Base-by-base conservation (phyloP, 2,888 invertebrate genomes). In the Thymelicus sylvestris region DNA sequence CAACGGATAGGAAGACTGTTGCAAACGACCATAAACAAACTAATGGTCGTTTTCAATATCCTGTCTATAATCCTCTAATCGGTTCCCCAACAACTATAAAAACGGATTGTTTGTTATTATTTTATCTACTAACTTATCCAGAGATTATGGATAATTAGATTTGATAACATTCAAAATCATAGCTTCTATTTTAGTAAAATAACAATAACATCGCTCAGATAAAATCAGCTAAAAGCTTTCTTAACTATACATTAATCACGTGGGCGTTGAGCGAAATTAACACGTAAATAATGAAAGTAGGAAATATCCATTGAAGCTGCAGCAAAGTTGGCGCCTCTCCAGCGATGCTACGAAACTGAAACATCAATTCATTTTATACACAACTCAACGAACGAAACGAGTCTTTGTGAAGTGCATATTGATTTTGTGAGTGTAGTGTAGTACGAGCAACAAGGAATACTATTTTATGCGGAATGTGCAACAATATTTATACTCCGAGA, bases 301-400 rank as follows among this genome's bases (percentile, higher is more conserved):
- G 61, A 62, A 48, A 44, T 67, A n/a, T 57, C 59, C 38, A 66
- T 47, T 66, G 39, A 66, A 31, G 31, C 47, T 31, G 47, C 44
- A 57, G 38, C 13, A 19, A 13, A 62, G 55, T 62, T 67, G 67
- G 67, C 67, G 31, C 6, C 13, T 60, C 48, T 67, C 66, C 66
- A 67, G 15, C 15, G n/a, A 15, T 67, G 60, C 44, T n/a, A 7
- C n/a, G 10, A 59, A 39, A 67, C 59, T 67, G 55, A 68, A 68
- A 68, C 67, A 68, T 68, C 61, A 47, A 44, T 68, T 55, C 62
- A 62, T 62, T 62, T 62, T 44, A 52, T 52, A 61, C 67, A 52
- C 52, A 31, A 55, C 50, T 61, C 66, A 59, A 55, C 44, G 39
- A 44, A 59, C 24, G 57, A 24, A 66, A 66, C 57, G 31, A 19